A percentile compares a stretch with the other conserved stretches of the same genome.
Conservation (phyloP, 2,888 invertebrate genomes). For the Polyploca ridens region DNA sequence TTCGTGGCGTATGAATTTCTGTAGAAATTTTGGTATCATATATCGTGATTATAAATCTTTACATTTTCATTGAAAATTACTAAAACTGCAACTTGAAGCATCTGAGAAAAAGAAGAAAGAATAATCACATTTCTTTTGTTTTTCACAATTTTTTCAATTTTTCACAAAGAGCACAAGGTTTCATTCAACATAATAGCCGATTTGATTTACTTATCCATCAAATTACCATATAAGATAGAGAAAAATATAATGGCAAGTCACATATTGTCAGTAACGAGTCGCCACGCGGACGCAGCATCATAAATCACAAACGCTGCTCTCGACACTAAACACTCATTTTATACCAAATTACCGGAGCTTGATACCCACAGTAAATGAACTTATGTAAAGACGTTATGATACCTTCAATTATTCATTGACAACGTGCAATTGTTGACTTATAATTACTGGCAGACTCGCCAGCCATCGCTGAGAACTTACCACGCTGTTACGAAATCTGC, state of each 20-base stretch:
- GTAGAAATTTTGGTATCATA: too few relatives aligned
- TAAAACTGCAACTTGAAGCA: too few relatives aligned
- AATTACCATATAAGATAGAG: neutral
- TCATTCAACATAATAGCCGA: too few relatives aligned
- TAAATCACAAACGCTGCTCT: slow-evolving; percentile 49
- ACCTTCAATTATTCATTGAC: slow-evolving; percentile 70
- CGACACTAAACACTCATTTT: slow-evolving; percentile 43
- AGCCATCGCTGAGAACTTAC: slow-evolving; percentile 33
- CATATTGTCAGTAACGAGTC: neutral
- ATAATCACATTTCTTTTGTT: too few relatives aligned
- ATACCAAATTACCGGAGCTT: slow-evolving; percentile 33
- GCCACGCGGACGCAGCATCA: slow-evolving; percentile 29
- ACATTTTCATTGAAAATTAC: too few relatives aligned
- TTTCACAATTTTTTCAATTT: too few relatives aligned
- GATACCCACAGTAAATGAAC: slow-evolving; percentile 46
- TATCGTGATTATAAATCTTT: too few relatives aligned
- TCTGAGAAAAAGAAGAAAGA: too few relatives aligned
- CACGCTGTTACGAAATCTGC: slow-evolving; percentile 55
- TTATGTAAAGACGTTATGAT: slow-evolving; percentile 64
- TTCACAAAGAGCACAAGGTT: too few relatives aligned
- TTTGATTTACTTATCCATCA: neutral
- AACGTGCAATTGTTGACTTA: slow-evolving; percentile 67
- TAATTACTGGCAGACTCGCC: slow-evolving; percentile 46
- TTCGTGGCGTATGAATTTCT: too few relatives aligned
- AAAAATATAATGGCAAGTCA: neutral